phyloP scores from a whole-genome alignment of 2,113 vertebrate genomes.

The Mesocricetus auratus region DNA sequence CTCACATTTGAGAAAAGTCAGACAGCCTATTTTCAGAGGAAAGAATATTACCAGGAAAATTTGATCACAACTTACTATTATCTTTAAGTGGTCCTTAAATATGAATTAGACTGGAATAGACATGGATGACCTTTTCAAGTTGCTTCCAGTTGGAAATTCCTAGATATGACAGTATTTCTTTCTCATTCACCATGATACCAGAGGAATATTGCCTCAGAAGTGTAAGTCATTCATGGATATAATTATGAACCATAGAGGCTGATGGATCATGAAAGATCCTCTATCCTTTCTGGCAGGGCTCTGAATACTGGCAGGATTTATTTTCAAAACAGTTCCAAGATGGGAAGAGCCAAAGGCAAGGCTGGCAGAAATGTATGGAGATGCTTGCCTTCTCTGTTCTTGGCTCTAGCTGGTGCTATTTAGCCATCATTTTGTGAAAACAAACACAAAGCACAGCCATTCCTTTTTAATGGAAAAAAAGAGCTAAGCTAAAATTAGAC shows the following conservation, averaged over 20 bases:
- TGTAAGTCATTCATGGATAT: slow-evolving; percentile 18
- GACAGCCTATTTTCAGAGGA: neutral
- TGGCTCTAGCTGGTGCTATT: slow-evolving; percentile 43
- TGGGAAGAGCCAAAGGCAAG: neutral
- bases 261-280: neutral
- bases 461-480: slow-evolving; percentile 42
- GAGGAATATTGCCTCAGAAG: neutral
- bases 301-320: slow-evolving; percentile 58
- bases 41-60: neutral
- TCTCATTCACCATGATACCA: neutral
- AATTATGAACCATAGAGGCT: slow-evolving; percentile 15
- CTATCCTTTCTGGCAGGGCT: neutral
- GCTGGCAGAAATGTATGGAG: neutral
- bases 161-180: neutral
- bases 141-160: slow-evolving; percentile 10
- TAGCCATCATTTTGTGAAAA: slow-evolving; percentile 27
- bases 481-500: slow-evolving; percentile 60
- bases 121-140: slow-evolving; percentile 2
- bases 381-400: slow-evolving; percentile 45
- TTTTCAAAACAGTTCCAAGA: slow-evolving; percentile 12
- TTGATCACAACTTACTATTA: neutral
- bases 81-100: slow-evolving; percentile 2
- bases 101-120: neutral
- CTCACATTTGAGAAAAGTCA: slow-evolving; percentile 24
- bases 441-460: slow-evolving; percentile 40